phyloP scores from a whole-genome alignment of 2,113 vertebrate genomes.

The Nothoprocta perdicaria region DNA sequence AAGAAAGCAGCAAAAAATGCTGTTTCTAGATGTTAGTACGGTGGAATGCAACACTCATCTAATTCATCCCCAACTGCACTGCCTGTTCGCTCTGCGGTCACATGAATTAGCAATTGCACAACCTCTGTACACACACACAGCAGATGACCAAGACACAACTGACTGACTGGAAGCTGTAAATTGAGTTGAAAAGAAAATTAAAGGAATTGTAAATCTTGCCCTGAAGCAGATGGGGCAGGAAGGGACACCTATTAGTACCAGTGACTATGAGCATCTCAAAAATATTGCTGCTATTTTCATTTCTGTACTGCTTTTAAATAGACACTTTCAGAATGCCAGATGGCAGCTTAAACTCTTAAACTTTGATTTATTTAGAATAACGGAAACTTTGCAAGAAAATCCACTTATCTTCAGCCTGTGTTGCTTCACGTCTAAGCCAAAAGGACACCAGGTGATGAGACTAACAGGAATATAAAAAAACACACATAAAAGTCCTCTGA shows the following conservation, averaged over 20 bases:
- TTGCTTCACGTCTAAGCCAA: background rate
- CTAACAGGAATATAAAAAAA: background rate
- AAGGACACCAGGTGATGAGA: background rate
- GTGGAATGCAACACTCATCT: background rate
- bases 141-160: background rate
- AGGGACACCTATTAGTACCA: background rate
- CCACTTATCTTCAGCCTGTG: background rate
- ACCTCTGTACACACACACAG: background rate
- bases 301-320: background rate
- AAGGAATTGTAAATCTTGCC: constrained; percentile 5
- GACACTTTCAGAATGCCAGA: background rate
- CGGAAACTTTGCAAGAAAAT: background rate
- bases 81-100: background rate
- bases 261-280: background rate
- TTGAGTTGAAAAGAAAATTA: background rate
- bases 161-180: background rate
- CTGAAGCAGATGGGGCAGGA: background rate
- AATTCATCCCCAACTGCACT: background rate
- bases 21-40: background rate
- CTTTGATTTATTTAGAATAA: background rate
- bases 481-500: background rate
- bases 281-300: background rate
- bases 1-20: background rate
- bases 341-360: background rate
- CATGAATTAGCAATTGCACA: background rate